phyloP scores from a whole-genome alignment of 2,113 vertebrate genomes.

The Puffinus mauretanicus region DNA sequence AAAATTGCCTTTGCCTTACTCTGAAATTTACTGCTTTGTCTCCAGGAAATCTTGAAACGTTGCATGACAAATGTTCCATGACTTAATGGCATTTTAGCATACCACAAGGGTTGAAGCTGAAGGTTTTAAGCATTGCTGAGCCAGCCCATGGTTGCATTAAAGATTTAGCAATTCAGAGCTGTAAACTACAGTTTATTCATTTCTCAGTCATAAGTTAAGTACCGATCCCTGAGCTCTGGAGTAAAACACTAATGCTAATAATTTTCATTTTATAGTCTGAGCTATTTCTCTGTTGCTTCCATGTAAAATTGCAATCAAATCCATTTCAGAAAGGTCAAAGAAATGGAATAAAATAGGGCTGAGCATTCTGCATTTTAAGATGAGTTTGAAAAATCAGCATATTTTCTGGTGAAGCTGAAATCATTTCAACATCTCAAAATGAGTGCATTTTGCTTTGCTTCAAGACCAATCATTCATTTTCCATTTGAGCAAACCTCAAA shows the following conservation, averaged over 20 bases:
- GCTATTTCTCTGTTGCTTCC: not conserved
- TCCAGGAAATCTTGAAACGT: not conserved
- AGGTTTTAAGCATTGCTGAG: slow-evolving; percentile 9
- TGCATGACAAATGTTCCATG: not conserved
- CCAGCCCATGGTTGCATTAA: not conserved
- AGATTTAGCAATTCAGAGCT: not conserved
- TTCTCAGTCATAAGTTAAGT: not conserved
- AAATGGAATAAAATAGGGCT: not conserved
- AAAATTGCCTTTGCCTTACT: not conserved
- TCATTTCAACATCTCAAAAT: not conserved
- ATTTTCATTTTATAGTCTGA: not conserved
- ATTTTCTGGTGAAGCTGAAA: not conserved
- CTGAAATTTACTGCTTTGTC: slow-evolving; percentile 13
- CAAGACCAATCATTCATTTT: not conserved
- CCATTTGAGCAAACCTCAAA: not conserved
- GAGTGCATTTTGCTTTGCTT: not conserved
- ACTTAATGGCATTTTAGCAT: not conserved
- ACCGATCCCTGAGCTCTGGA: not conserved
- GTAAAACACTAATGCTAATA: not conserved
- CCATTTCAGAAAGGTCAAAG: not conserved
- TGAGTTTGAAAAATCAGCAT: not conserved
- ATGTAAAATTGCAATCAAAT: not conserved
- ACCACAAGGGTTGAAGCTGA: not conserved
- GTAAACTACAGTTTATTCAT: not conserved
- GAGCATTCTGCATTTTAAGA: not conserved